Evolutionary conservation across 2,797 vertebrate genomes (phyloP), one percentile per base, ranked within the genome.

Genomic region (Harpagifer antarcticus): DNA sequence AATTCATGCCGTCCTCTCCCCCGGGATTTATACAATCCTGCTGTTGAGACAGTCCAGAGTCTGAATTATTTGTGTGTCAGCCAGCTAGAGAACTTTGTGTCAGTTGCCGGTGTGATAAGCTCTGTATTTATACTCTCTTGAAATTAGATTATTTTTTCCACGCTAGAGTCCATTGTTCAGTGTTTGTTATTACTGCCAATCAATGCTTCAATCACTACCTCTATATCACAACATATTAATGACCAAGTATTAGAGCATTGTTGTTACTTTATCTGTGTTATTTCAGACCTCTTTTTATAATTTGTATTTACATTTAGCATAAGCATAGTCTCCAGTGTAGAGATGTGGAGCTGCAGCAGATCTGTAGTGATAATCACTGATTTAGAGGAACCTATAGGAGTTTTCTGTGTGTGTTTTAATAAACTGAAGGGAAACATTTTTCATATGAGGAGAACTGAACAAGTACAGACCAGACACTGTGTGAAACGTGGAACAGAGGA

Each of bases 161-260:
- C 0, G 20, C 64, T 67, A 16, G 4, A 77, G 60, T 78, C 70
- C 64, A 75, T 81, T 84, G 79, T 88, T 84, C 69, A 81, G 78
- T 89, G 84, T 90, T 84, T 78, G 60, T 80, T 85, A 79, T 88
- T 78, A 66, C 76, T 83, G 70, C 88, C 81, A 78, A 88, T 89
- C 86, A 86, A 85, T 86, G 87, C 85, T 90, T 92, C 83, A 90
- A 91, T 93, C 92, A 92, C 93, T 94, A 94, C 93, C 93, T 94
- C 93, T 93, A 75, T 89, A 84, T 88, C 67, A 64, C 69, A 83
- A 68, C 56, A 83, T 86, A 81, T 79, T 90, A 90, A 90, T 88
- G 82, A 87, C 83, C 86, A 88, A 89, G 88, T 91, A 87, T 91
- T 88, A 87, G 77, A 86, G 63, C 73, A 71, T 86, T 83, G 66